phyloP scores from a whole-genome alignment of 2,113 vertebrate genomes.

The Myiopsitta monachus region DNA sequence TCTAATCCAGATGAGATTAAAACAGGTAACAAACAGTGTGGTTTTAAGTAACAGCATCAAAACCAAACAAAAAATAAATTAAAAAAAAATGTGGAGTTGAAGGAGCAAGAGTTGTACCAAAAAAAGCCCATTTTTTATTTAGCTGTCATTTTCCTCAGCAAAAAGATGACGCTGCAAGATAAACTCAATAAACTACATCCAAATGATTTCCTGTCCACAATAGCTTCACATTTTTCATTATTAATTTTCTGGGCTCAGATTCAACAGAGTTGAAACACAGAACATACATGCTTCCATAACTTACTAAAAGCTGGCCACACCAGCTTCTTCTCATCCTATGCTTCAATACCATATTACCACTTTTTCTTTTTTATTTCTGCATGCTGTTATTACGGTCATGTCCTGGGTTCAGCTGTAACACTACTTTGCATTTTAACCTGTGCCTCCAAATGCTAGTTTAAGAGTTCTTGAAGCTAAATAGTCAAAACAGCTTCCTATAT shows the following conservation, averaged over 20 bases:
- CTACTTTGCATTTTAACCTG: neutral
- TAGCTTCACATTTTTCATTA: neutral
- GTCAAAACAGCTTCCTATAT: neutral
- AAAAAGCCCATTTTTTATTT: neutral
- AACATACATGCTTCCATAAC: neutral
- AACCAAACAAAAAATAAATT: neutral
- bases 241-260: constrained; percentile 18
- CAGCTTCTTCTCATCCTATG: neutral
- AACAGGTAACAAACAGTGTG: neutral
- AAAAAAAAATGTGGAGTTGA: neutral
- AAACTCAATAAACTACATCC: neutral
- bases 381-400: neutral
- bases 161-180: neutral
- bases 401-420: neutral
- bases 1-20: neutral
- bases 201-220: constrained; percentile 5
- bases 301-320: neutral
- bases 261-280: neutral
- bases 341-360: neutral
- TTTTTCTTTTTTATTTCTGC: neutral
- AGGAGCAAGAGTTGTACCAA: neutral
- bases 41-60: neutral
- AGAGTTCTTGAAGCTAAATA: neutral
- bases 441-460: neutral
- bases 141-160: neutral